Evolutionary conservation across 2,888 invertebrate genomes (phyloP).

Genomic region (Argynnis bischoffii): DNA sequence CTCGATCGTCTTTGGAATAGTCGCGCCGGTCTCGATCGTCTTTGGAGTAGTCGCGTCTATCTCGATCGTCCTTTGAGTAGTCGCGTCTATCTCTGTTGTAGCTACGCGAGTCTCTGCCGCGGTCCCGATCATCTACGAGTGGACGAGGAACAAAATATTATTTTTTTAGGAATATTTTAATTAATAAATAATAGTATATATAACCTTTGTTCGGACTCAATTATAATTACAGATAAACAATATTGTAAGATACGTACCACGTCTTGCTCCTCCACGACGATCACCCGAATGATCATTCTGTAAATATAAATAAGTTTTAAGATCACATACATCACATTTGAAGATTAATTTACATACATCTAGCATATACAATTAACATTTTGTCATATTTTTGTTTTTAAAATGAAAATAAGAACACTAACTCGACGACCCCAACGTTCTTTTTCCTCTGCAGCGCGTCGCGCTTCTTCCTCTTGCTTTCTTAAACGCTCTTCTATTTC

Average conservation of each 20-base stretch:
- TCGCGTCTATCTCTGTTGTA: constrained; percentile 61
- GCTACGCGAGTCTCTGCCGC: constrained; percentile 67
- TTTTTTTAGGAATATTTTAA: not conserved
- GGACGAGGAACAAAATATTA: constrained; percentile 4
- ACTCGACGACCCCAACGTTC: constrained; percentile 75
- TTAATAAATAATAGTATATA: no score
- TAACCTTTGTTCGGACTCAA: not conserved
- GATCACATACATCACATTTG: not conserved
- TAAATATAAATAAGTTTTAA: constrained; percentile 37
- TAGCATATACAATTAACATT: not conserved
- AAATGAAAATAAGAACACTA: constrained; percentile 9
- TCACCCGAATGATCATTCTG: constrained; percentile 76
- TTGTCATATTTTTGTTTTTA: not conserved
- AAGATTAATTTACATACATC: no score
- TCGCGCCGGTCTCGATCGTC: constrained; percentile 48
- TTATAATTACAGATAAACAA: not conserved
- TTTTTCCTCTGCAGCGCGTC: constrained; percentile 67
- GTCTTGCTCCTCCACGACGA: constrained; percentile 66
- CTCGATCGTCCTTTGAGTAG: constrained; percentile 47
- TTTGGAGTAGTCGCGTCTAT: constrained; percentile 47
- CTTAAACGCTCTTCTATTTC: constrained; percentile 95
- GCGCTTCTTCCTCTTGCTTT: constrained; percentile 80
- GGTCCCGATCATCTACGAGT: constrained; percentile 58
- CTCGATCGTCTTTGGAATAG: constrained; percentile 43
- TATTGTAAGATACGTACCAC: constrained; percentile 56